Base-by-base conservation (phyloP, 1,140 invertebrate genomes). In the Pogonomyrmex californicus region DNA sequence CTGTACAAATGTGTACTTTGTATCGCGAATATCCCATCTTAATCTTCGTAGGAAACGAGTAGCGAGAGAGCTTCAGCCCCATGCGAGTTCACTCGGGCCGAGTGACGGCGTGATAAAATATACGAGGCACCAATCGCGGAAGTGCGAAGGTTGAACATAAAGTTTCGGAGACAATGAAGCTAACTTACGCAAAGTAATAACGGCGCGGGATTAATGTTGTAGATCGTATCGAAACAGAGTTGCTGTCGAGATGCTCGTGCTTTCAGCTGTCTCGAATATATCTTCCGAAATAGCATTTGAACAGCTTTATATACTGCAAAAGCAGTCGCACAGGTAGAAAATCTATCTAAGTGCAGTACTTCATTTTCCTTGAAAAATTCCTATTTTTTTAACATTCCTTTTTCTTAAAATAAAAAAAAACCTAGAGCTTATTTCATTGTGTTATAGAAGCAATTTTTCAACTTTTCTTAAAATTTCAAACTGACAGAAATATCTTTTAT, bases 161-260 rank as follows among this genome's bases (percentile, higher is more conserved):
- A 73, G 68, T 75, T 62, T 60, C 54, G 68, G 41, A 75, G 79
- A 83, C 79, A 83, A 83, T 65, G 38, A 44, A 71, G 23, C 36
- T 70, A 54, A 71, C 68, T 5, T 38, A 33, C 10, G 58, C 44
- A 10, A 78, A 71, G 54, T 86, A 78, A 79, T 56, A 75, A 68
- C 54, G 87, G 78, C 41, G 65, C 17, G 65, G 60, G 73, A 89
- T 89, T 71, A 79, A 88, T 75, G 66, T 66, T 14, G 9, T 76
- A 38, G 65, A 89, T 89, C 56, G n/a, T 60, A 38, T 66, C 44
- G 73, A 70, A 86, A 73, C 49, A 58, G 51, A 36, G 88, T 66
- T 60, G 33, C 33, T 58, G 36, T 85, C 60, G 60, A 58, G 66
- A 71, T 30, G 56, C 56, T 56, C 49, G 65, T 33, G 79, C 49